Base-by-base conservation (phyloP, 1,140 invertebrate genomes). In the Maconellicoccus hirsutus region DNA sequence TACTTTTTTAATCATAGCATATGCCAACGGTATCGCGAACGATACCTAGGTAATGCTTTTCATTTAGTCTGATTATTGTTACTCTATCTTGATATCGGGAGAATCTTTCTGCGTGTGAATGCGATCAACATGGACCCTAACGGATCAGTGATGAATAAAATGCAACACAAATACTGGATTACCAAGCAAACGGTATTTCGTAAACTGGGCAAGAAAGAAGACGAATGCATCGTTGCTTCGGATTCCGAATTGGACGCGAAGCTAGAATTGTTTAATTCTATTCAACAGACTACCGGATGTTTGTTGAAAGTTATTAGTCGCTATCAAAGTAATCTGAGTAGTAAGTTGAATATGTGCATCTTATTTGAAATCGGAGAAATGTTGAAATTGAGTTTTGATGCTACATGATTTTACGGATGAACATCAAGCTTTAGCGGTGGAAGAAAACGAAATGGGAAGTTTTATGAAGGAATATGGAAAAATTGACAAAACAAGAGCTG, bases 131-230 rank as follows among this genome's bases (percentile, higher is more conserved):
- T 66, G 61, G 61, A 69, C n/a, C 52, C 70, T 4, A 25, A 74
- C 19, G 77, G 79, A 61, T 86, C 85, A 33, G 81, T 86, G 0
- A 80, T 91, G 0, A 83, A 84, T 23, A 91, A 91, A 79, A 90
- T 97, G 86, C 93, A 98, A 79, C 92, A 96, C 79, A 93, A 97
- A 74, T 98, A 94, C 81, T 99, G 96, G 96, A 90, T 98, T 29
- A 98, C 96, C 2, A 98, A 98, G 78, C 96, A 98, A 81, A 89
- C 91, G 66, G 87, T 99, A 26, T 87, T 95, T 70, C 84, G 91
- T 75, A 98, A 96, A 83, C 82, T 99, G 19, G 95, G 96, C 6
- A 93, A 94, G 77, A 98, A 98, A 82, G 96, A 99, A 82, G 97
- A 99, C 79, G 94, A 97, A 73, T 94, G 93, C 83, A 89, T 98